phyloP scores from a whole-genome alignment of 2,113 vertebrate species.

The Todiramphus saurophagus region DNA sequence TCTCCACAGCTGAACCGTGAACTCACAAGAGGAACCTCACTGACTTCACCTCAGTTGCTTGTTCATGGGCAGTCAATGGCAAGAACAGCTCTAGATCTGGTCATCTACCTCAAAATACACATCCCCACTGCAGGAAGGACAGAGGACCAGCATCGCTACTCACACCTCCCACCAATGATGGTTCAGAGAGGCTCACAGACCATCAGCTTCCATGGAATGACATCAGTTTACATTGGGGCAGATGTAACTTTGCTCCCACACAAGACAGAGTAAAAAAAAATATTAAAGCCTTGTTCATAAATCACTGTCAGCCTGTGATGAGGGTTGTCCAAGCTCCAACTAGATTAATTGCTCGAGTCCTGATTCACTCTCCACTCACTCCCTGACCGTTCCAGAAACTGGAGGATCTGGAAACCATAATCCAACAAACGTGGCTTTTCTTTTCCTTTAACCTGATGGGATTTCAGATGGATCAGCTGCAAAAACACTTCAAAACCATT shows the following conservation, averaged over 20 bases:
- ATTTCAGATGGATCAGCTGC: slow-evolving; percentile 38
- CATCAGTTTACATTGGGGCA: neutral
- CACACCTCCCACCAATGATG: accelerated
- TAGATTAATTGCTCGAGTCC: neutral
- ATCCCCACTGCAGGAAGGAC: neutral
- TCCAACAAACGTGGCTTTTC: slow-evolving; percentile 40
- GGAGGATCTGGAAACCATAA: slow-evolving; percentile 33
- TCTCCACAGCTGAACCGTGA: neutral
- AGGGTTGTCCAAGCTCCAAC: neutral
- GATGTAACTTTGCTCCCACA: neutral
- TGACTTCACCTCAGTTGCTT: accelerated
- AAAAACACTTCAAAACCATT: slow-evolving; percentile 38
- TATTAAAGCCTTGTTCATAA: neutral
- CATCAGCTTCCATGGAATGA: accelerated
- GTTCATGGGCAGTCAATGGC: accelerated
- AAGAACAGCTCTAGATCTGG: neutral
- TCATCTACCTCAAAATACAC: neutral
- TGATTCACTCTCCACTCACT: neutral
- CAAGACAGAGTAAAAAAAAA: neutral
- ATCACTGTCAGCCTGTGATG: neutral
- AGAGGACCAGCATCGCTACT: neutral
- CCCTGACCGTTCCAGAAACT: neutral
- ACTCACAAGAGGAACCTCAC: neutral
- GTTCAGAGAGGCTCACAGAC: neutral
- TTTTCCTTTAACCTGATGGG: neutral